Conservation (phyloP, 2,113 vertebrate species). For the Actinemys pallida region DNA sequence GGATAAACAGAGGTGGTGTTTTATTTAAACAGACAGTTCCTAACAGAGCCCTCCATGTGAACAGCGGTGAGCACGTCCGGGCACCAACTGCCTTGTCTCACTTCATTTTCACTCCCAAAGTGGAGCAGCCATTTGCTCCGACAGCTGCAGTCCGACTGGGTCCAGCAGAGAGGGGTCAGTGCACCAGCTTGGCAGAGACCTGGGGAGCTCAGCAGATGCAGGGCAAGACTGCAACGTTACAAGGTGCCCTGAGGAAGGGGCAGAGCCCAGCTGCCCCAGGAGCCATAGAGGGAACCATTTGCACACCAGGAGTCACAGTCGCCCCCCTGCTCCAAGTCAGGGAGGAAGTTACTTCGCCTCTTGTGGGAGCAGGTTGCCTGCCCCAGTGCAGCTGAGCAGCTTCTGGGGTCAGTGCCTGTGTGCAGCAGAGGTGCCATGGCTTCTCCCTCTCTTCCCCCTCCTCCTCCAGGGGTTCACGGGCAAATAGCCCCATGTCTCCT, state of each 20-base stretch:
- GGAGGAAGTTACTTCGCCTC: not conserved
- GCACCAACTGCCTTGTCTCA: not conserved
- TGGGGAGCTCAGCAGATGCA: no score
- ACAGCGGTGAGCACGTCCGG: not conserved
- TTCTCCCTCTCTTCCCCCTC: no score
- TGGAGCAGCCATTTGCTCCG: not conserved
- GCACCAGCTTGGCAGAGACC: no score
- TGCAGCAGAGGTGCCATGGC: no score
- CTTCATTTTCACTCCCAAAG: not conserved
- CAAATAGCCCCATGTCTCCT: not conserved
- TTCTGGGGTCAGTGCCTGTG: no score
- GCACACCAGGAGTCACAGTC: not conserved
- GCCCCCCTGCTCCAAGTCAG: not conserved
- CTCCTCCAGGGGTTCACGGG: no score
- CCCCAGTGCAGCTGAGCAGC: not conserved
- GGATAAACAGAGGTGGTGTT: not conserved
- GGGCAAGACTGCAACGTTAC: not conserved
- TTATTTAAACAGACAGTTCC: not conserved
- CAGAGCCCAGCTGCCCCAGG: no score
- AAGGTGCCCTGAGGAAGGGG: not conserved
- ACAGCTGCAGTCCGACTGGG: no score
- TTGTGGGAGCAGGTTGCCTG: not conserved
- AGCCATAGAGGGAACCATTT: no score
- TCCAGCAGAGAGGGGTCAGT: not conserved
- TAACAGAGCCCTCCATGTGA: not conserved